Evolutionary conservation across 2,888 invertebrate species (phyloP), one percentile per base, ranked within the genome.

Genomic region (Campopleginae sp.): DNA sequence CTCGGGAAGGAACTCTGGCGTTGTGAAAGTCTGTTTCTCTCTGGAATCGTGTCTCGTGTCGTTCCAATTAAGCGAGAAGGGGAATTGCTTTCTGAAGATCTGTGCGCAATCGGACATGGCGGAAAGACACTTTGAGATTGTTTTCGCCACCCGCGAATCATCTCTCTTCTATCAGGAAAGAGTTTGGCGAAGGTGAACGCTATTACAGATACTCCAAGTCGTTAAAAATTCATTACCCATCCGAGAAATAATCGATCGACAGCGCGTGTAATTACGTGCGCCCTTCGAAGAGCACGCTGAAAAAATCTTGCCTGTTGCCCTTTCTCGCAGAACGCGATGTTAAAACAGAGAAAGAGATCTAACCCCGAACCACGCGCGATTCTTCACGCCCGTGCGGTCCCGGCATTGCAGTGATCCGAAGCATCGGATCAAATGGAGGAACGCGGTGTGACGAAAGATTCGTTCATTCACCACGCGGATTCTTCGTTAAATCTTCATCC

Each of bases 221-320:
- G 91, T 93, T 92, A 93, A 93, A 93, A 92, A 92, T 93, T 92
- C 92, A 93, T 93, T 92, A 91, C 89, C 88, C 86, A 86, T 85
- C 89, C 90, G 89, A 88, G 89, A 89, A 91, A 93, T 80, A 80
- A 80, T 93, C 92, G 92, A 93, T 93, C 92, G 90, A 82, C 87
- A 88, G 87, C 86, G 89, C 92, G 91, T 92, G 91, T 92, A 92
- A 92, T 93, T 92, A 88, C 90, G 88, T 89, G 90, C 85, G 88
- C 89, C 89, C 88, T 90, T 88, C 85, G 82, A 82, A 75, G 77
- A 82, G 86, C 85, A 42, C 65, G 72, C 68, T 72, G 63, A 74
- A 83, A 63, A 71, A 70, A 66, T 75, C 58, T 70, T 70, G 38
- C 63, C 75, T 68, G 61, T 61, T 63, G 70, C 33, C 71, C 70